Evolutionary conservation across 2,113 vertebrate species (phyloP).

Genomic region (Atractosteus spatula): DNA sequence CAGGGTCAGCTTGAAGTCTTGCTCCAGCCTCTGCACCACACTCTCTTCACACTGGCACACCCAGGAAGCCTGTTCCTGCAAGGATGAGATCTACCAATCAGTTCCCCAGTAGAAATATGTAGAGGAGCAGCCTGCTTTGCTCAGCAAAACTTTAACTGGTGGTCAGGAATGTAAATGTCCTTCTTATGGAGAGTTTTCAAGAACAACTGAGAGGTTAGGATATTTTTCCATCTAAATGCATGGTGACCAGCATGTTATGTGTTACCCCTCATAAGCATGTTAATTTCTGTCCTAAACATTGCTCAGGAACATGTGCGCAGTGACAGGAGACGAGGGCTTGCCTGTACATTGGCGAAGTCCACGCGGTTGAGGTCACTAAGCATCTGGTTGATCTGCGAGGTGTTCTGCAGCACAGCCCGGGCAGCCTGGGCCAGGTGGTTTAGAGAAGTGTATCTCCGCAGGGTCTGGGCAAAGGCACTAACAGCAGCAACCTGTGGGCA

Average conservation of each 20-base stretch:
- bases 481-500: constrained; percentile 83
- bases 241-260: no score
- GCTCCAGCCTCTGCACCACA: constrained; percentile 91
- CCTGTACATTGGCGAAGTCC: constrained; percentile 97
- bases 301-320: no score
- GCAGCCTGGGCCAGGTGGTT: constrained; percentile 97
- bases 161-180: no score
- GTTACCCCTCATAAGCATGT: no score
- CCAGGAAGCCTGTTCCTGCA: constrained; percentile 95
- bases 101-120: no score
- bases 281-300: background rate
- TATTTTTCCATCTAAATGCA: background rate
- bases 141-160: no score
- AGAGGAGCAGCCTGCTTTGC: no score
- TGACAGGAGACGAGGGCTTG: constrained; percentile 37
- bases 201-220: background rate
- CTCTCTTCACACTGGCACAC: constrained; percentile 97
- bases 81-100: background rate
- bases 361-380: constrained; percentile 97
- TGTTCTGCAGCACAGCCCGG: constrained; percentile 93
- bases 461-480: constrained; percentile 93
- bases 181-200: no score
- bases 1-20: constrained; percentile 93
- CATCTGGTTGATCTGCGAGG: constrained; percentile 98
- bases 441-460: constrained; percentile 93